Evolutionary conservation across 1,140 invertebrate species (phyloP), one percentile per base, ranked within the genome.

Genomic region (Camponotus floridanus): DNA sequence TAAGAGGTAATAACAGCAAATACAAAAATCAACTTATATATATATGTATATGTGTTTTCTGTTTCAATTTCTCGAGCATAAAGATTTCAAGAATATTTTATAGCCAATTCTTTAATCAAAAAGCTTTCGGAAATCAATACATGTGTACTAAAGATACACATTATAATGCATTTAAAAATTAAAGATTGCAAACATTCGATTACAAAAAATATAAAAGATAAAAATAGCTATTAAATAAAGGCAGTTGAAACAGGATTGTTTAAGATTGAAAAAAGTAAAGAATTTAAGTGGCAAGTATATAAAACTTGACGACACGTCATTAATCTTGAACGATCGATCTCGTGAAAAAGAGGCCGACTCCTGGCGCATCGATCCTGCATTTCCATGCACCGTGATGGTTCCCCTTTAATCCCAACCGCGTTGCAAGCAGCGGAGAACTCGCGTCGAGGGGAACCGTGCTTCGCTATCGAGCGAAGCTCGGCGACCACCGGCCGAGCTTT

Each of bases 391-490:
- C 79, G 48, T 78, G 89, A 64, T 59, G 92, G 92, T 93, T 93
- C 92, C 92, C 92, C 93, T 94, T 94, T 94, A 94, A 93, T 92
- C 92, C 88, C 93, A 90, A 70, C 92, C 91, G 92, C 91, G 91
- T 92, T 93, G 91, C 94, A 93, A 94, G 92, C 91, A 92, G 39
- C 59, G 89, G 92, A 94, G 91, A 94, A 92, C 93, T 93, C 89
- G 76, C 86, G 91, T 91, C 91, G 92, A 92, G 92, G 93, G 92
- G 92, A 92, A 93, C 92, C 93, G 91, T 91, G 93, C 92, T 94
- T 94, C 90, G 92, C 92, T 95, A 95, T 94, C 93, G 94, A 95
- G 93, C 94, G 94, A 90, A 88, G 84, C 91, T 92, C 86, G 90
- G 83, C 90, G 90, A 91, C 93, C 90, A 92, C 91, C 88, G 89